Base-by-base conservation (phyloP, 2,888 invertebrate species). In the Sminthurinus aureus region DNA sequence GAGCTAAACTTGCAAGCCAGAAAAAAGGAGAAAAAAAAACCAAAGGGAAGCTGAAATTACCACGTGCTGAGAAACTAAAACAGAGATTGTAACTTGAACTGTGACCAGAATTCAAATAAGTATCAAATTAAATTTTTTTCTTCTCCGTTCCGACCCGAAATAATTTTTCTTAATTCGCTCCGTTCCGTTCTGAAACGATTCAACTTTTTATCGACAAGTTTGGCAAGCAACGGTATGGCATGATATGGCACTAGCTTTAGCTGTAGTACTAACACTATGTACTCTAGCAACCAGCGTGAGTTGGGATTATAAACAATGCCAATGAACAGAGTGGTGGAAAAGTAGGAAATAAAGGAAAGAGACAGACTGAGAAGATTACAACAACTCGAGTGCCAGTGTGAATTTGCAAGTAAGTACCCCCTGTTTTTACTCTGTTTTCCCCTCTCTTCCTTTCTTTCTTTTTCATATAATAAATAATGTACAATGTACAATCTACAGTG, bases 191-290 rank as follows among this genome's bases (percentile, higher is more conserved):
- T 71, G 38, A 38, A 69, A 51, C 81, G 81, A 81, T 81, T 81
- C 81, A 81, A 81, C 81, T 81, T 81, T 81, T 82, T 82, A 82
- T 82, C 82, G 82, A 82, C 82, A 69, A 82, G 75, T 82, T 82
- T 50, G 67, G 38, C 38, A 38, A 38, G 38, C 38, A 4, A 38
- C 6, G 38, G 3, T 38, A 38, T 38, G 38, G 38, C 6, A 38
- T 38, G 38, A 38, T 1, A 38, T 38, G 38, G 38, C 1, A 38
- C 3, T 38, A 38, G 38, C 38, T n/a, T n/a, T n/a, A n/a, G n/a
- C n/a, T n/a, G n/a, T n/a, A n/a, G n/a, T n/a, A n/a, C n/a, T n/a
- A n/a, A n/a, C n/a, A n/a, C n/a, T n/a, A n/a, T n/a, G n/a, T n/a
- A n/a, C n/a, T n/a, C n/a, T n/a, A n/a, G n/a, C n/a, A n/a, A 38